Evolutionary conservation across 2,888 invertebrate species (phyloP), one percentile per base, ranked within the genome.

Genomic region (Ophonus ardosiacus): DNA sequence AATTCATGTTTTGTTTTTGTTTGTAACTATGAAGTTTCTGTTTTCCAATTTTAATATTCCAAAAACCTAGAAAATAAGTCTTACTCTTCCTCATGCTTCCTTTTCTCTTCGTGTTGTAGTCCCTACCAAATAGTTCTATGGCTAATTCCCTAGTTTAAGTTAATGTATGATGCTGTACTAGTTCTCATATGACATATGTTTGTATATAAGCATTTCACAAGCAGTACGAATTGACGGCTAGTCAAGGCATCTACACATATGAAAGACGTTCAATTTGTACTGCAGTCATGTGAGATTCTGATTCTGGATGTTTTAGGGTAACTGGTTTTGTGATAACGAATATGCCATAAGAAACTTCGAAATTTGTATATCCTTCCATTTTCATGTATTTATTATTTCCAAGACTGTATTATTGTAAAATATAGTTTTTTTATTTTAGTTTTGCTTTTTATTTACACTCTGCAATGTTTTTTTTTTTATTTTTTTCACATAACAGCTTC

Each of bases 371-470:
- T 81, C 81, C 81, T 63, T 81, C 51, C 65, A 63, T 63, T 81
- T 81, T 81, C 65, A 81, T 78, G 78, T 78, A 78, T 78, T 78
- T 78, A 78, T 78, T 76, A 51, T 76, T 43, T 81, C 59, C 63
- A 81, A 81, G 81, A 81, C 81, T 81, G 81, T 81, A 81, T 81
- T 43, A 81, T 81, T 81, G 63, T 65, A 78, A 81, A 57, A 78
- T 74, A 74, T 74, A 78, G 38, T 65, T 43, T 81, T 81, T 56
- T 65, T 81, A 81, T 81, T 63, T 81, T 65, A 81, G 13, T 40
- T 65, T 65, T 18, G 40, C 7, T 81, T 81, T 81, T 81, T 21
- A 13, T 81, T 38, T 18, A 61, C 10, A 21, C 81, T 63, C 61
- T 63, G 40, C 63, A 59, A 17, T n/a, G 40, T 0, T 38, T 31